Evolutionary conservation across 2,113 vertebrate genomes (phyloP).

Genomic region (Labeo rohita): DNA sequence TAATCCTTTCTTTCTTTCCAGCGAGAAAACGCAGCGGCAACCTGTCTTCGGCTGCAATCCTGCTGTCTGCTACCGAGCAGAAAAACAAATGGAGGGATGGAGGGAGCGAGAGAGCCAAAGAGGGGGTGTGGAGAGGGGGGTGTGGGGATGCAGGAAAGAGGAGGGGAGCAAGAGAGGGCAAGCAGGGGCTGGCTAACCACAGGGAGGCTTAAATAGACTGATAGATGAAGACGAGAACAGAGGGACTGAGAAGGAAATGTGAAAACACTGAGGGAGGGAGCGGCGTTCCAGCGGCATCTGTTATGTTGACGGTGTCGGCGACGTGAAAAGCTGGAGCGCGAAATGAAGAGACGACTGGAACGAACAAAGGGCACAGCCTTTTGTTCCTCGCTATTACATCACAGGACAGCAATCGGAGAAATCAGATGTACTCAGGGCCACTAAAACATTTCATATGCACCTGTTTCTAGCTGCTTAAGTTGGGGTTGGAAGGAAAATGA

Average conservation of each 20-base stretch:
- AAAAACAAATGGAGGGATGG: conserved; percentile 55
- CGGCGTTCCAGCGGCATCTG: conserved; percentile 25
- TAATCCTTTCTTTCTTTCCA: conserved; percentile 30
- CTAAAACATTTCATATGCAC: background rate
- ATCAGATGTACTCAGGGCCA: conserved; percentile 4
- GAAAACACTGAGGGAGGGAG: conserved; percentile 33
- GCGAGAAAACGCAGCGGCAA: conserved; percentile 63
- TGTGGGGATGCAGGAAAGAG: conserved; percentile 33
- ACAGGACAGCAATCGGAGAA: conserved; percentile 12
- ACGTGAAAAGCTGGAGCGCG: conserved; percentile 15
- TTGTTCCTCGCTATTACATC: conserved; percentile 13
- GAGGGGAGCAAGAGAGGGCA: conserved; percentile 40
- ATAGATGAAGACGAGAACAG: conserved; percentile 31
- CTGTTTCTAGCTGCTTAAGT: background rate
- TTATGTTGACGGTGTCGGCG: conserved; percentile 5
- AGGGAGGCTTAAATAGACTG: conserved; percentile 47
- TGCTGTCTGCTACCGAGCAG: conserved; percentile 72
- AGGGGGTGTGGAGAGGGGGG: conserved; percentile 10
- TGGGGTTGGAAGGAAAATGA: background rate
- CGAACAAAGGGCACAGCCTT: conserved; percentile 27
- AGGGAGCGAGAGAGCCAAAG: conserved; percentile 62
- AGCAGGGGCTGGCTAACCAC: conserved; percentile 44
- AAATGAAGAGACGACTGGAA: background rate
- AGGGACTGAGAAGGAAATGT: conserved; percentile 18
- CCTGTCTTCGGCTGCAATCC: conserved; percentile 70